These are phyloP conservation scores for Pristiophorus japonicus DNA, from an alignment of 2,113 vertebrate species.

Conservation along the genomic window DNA sequence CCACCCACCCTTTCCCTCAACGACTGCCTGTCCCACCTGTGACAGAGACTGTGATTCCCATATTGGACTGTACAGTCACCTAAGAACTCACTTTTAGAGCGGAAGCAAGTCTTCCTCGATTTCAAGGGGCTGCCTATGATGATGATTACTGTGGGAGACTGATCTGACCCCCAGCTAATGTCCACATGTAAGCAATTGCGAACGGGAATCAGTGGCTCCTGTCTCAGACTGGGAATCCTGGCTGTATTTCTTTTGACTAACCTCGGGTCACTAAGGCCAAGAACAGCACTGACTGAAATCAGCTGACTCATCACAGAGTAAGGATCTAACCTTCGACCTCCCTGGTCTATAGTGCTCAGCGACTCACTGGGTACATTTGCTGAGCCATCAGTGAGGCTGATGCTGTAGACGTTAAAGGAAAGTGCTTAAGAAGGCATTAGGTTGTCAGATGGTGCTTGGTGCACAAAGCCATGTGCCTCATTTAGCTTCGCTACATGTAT, in stretches of 20 bases:
- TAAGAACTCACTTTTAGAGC: too few species aligned
- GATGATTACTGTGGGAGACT: too few species aligned
- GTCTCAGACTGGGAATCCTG: background rate
- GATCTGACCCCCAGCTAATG: too few species aligned
- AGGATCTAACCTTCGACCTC: background rate
- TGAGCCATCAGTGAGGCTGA: background rate
- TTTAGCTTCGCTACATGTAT: background rate
- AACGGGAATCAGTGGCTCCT: too few species aligned
- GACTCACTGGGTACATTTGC: background rate
- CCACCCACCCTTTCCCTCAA: too few species aligned
- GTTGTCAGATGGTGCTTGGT: background rate
- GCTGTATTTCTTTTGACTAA: background rate
- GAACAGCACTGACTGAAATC: background rate
- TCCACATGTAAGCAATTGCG: too few species aligned
- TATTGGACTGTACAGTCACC: too few species aligned
- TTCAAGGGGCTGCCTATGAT: too few species aligned
- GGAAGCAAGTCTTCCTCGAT: too few species aligned
- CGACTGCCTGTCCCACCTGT: too few species aligned
- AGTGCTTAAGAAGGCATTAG: background rate
- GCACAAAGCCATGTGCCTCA: background rate
- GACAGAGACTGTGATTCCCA: too few species aligned
- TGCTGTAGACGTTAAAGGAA: background rate
- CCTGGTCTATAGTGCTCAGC: background rate
- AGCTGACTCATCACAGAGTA: background rate
- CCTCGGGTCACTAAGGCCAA: background rate